Evolutionary conservation across 92 coral and sea anemone species (phyloP), one percentile per base, ranked within the genome.

Genomic region (Porites cylindrica): DNA sequence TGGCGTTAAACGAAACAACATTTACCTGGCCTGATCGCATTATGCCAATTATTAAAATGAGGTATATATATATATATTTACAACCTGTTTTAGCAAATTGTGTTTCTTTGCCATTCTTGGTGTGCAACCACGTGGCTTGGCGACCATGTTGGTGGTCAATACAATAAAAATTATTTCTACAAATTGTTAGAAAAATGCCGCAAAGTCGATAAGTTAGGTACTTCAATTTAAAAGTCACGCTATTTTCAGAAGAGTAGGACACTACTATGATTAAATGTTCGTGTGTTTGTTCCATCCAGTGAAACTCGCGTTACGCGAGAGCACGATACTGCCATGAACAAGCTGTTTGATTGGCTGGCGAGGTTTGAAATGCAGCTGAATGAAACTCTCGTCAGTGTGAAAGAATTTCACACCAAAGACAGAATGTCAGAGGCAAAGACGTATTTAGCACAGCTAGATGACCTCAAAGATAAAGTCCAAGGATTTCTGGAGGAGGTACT

Each of bases 21-120:
- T 96, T 96, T 80, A 94, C 90, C 4, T 96, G 99, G 99, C 98
- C 99, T 24, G 93, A 94, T 2, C 96, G 98, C 13, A 81, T 96
- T 63, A 73, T 88, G 7, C 98, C 95, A 9, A 88, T 96, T 52
- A 85, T 96, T 54, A 83, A 85, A 81, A 88, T 90, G 89, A 96
- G 99, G 99, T 93, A 56, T 21, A 21, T 21, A 21, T 21, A 38
- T 38, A 38, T 38, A 38, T 9, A 7, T 52, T 26, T 29, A n/a
- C 38, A 20, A 26, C 43, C 51, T 1, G 20, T 47, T 24, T 29
- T 9, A n/a, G 20, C 6, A 47, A 59, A 14, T 21, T 72, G 56
- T 9, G 8, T 8, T 17, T 12, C 23, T 24, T 26, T 19, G 16
- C 7, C 47, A 38, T 38, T 38, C 47, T 4, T 38, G 47, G 47